Evolutionary conservation across 2,113 vertebrate species (phyloP).

Genomic region (Ursus arctos): DNA sequence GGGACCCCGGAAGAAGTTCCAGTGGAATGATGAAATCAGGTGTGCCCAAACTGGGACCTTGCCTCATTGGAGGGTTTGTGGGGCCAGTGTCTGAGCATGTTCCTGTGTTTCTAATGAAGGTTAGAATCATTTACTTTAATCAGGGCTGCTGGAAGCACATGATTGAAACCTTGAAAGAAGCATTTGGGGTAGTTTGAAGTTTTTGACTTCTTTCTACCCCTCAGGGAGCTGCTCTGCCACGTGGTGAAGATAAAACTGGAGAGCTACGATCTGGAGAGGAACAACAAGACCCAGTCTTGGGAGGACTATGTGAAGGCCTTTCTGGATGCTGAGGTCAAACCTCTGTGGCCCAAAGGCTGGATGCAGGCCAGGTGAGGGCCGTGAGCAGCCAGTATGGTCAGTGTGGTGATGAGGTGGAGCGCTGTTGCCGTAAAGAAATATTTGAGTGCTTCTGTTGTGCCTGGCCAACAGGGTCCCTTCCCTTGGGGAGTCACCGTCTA

Average conservation of each 20-base stretch:
- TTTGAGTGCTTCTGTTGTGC: background rate
- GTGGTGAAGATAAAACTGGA: constrained; percentile 93
- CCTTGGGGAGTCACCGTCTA: background rate
- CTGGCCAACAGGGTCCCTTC: background rate
- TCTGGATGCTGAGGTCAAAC: constrained; percentile 94
- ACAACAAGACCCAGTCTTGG: constrained; percentile 88
- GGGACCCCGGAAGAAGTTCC: constrained; percentile 95
- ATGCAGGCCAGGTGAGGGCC: constrained; percentile 95
- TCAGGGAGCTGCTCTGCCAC: constrained; percentile 92
- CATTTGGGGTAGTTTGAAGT: constrained; percentile 60
- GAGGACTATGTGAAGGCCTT: constrained; percentile 95
- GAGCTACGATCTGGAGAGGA: constrained; percentile 89
- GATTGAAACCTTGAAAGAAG: constrained; percentile 42
- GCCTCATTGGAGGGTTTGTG: constrained; percentile 70
- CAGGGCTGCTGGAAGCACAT: constrained; percentile 54
- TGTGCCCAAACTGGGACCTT: constrained; percentile 78
- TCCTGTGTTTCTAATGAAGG: constrained; percentile 37
- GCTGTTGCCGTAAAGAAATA: background rate
- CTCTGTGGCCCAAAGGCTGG: constrained; percentile 98
- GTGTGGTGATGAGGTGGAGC: background rate
- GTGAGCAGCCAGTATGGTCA: background rate
- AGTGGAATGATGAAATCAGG: constrained; percentile 98
- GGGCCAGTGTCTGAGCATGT: constrained; percentile 64
- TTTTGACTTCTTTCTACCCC: constrained; percentile 75
- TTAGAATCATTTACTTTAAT: constrained; percentile 66